Conservation (phyloP, 2,113 vertebrate genomes). For the Paracanthobrama guichenoti region DNA sequence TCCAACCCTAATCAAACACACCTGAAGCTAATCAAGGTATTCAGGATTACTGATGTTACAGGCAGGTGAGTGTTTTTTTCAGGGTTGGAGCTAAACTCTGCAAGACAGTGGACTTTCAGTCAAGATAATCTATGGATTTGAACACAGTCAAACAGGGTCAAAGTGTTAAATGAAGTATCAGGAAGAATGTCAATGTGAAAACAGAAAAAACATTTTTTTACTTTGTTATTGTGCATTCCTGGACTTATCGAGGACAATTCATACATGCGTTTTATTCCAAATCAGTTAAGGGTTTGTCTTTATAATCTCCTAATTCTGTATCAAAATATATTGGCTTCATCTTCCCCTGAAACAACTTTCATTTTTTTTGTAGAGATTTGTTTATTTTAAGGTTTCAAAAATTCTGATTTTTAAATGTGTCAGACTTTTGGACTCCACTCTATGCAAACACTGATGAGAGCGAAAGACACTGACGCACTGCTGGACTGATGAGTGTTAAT, state of each 20-base stretch:
- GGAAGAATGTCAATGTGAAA: not conserved
- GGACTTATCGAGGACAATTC: not conserved
- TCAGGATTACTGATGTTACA: too few relatives aligned
- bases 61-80: too few relatives aligned
- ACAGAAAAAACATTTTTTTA: too few relatives aligned
- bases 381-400: not conserved
- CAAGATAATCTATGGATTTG: not conserved
- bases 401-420: not conserved
- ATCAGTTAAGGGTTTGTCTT: not conserved
- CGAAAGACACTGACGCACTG: conserved; percentile 2
- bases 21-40: too few relatives aligned
- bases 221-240: not conserved
- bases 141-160: not conserved
- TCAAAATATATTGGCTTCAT: not conserved
- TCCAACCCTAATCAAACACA: too few relatives aligned
- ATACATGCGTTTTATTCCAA: too few relatives aligned
- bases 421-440: conserved; percentile 22
- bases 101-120: not conserved
- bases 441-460: conserved; percentile 1
- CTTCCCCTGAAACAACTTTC: not conserved
- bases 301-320: not conserved
- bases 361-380: not conserved
- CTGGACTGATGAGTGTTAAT: conserved; percentile 1
- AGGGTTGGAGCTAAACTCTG: too few relatives aligned
- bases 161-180: not conserved